Conservation (phyloP, 2,113 vertebrate genomes). For the Anser cygnoides region DNA sequence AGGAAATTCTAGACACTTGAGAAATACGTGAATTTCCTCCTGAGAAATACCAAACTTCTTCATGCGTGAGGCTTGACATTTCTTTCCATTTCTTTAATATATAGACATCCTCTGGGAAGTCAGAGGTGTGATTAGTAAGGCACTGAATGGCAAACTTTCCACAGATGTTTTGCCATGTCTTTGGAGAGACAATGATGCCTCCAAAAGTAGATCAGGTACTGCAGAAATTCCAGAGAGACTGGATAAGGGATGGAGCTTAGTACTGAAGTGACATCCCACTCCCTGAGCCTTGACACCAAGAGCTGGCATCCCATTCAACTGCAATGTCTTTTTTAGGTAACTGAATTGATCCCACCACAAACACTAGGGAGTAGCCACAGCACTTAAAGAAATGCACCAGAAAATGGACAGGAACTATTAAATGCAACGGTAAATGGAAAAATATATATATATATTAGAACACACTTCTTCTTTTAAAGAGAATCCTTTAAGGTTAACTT, state of each 20-base stretch:
- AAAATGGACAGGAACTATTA: neutral
- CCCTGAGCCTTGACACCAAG: accelerated
- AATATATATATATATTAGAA: neutral
- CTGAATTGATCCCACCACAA: neutral
- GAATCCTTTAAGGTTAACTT: neutral
- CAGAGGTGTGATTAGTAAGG: neutral
- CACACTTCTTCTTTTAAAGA: neutral
- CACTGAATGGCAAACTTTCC: neutral
- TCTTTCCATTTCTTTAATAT: neutral
- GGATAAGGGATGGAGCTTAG: neutral
- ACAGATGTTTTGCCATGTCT: neutral
- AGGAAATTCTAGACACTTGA: neutral
- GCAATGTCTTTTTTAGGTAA: neutral
- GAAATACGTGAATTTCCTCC: neutral
- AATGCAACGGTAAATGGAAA: neutral
- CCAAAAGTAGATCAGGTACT: neutral
- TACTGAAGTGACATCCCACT: neutral
- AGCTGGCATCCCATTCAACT: neutral
- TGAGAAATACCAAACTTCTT: neutral
- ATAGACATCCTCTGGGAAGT: neutral
- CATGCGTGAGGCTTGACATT: neutral
- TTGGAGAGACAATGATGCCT: neutral
- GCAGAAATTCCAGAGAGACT: neutral
- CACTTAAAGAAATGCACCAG: neutral
- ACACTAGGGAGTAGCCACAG: neutral